phyloP scores from a whole-genome alignment of 2,888 invertebrate species.

The Amphipoea lucens region DNA sequence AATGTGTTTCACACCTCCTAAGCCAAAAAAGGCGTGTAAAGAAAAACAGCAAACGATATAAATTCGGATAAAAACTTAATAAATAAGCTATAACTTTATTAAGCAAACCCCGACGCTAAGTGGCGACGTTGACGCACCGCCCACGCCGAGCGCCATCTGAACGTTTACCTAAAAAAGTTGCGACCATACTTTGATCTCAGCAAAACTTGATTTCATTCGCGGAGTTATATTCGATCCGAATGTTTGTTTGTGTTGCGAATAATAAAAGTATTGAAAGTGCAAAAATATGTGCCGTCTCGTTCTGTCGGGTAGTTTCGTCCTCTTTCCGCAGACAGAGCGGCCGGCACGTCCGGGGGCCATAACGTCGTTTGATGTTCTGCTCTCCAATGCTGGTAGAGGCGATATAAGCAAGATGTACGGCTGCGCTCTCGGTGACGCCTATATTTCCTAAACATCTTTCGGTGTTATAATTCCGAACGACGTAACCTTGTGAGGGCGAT shows the following conservation, averaged over 20 bases:
- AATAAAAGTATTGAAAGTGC: conserved; percentile 86
- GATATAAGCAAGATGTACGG: conserved; percentile 89
- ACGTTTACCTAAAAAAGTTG: conserved; percentile 66
- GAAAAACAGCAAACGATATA: conserved; percentile 32
- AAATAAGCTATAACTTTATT: conserved; percentile 46
- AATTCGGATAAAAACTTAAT: conserved; percentile 41
- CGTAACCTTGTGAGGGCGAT: conserved; percentile 84
- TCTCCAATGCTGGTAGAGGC: conserved; percentile 89
- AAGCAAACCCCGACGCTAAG: conserved; percentile 47
- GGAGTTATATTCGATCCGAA: conserved; percentile 77
- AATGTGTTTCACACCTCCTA: not conserved
- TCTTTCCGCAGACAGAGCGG: conserved; percentile 79
- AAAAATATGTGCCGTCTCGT: conserved; percentile 81
- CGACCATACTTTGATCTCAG: conserved; percentile 70
- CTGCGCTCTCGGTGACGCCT: conserved; percentile 90
- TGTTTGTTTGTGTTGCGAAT: conserved; percentile 85
- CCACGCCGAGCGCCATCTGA: conserved; percentile 44
- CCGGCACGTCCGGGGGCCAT: conserved; percentile 89
- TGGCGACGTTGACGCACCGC: conserved; percentile 48
- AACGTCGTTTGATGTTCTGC: conserved; percentile 90
- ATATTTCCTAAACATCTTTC: conserved; percentile 90
- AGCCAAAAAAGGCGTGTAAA: conserved; percentile 14
- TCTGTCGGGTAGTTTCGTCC: conserved; percentile 79
- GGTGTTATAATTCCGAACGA: conserved; percentile 84
- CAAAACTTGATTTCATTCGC: conserved; percentile 74